Percentiles rank a stretch among this genome's conserved stretches.
Conservation (phyloP, 1,140 invertebrate genomes). For the Steinernema feltiae region DNA sequence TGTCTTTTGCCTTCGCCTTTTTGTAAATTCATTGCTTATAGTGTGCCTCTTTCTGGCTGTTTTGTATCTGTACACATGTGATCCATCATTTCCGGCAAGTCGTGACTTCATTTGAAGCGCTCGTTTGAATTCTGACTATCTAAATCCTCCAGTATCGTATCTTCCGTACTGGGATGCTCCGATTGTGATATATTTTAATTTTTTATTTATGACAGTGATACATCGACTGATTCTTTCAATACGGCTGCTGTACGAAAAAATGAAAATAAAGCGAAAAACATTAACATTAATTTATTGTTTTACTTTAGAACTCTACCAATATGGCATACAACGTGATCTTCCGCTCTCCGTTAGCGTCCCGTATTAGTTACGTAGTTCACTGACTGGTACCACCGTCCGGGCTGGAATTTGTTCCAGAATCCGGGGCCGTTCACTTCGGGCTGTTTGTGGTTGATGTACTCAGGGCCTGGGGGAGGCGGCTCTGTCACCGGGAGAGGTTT, state of each 20-base stretch:
- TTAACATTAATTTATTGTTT: not conserved
- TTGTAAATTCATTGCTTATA: not conserved
- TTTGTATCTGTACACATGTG: conserved; percentile 11
- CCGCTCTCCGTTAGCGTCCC: conserved; percentile 24
- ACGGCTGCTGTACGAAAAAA: too few relatives aligned
- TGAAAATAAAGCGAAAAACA: not conserved
- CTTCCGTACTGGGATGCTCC: not conserved
- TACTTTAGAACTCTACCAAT: conserved; percentile 22
- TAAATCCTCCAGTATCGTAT: not conserved
- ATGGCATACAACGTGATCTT: conserved; percentile 25
- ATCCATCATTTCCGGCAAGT: not conserved
- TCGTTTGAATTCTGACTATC: too few relatives aligned
- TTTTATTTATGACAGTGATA: not conserved
- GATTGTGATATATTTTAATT: not conserved
- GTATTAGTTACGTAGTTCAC: conserved; percentile 38
- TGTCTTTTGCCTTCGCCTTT: not conserved
- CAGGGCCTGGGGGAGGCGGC: conserved; percentile 24
- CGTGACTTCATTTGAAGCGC: not conserved
- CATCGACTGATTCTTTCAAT: too few relatives aligned
- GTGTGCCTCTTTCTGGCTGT: conserved; percentile 4
- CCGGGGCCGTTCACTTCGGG: conserved; percentile 14
- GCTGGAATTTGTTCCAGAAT: conserved; percentile 50
- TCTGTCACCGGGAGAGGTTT: conserved; percentile 38
- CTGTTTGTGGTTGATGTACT: conserved; percentile 19
- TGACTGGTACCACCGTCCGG: conserved; percentile 47